phyloP scores from a whole-genome alignment of 2,797 vertebrate species.

The Orientallactaga sibirica region DNA sequence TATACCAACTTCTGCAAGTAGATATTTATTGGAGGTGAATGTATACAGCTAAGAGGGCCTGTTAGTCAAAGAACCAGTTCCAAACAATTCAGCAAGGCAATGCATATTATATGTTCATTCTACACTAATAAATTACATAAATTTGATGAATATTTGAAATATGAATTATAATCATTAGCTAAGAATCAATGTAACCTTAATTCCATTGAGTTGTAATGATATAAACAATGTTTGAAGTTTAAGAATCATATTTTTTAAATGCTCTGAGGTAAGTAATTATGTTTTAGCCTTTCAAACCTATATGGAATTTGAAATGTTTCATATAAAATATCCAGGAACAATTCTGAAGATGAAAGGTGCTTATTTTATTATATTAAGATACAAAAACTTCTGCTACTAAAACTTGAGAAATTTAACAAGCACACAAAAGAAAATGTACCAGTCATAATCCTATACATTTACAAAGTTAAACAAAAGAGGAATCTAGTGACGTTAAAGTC shows the following conservation, averaged over 20 bases:
- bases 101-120: background rate
- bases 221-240: background rate
- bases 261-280: background rate
- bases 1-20: background rate
- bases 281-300: background rate
- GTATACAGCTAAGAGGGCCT: background rate
- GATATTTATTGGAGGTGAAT: background rate
- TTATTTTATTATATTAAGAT: background rate
- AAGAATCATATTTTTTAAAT: background rate
- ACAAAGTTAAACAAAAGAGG: background rate
- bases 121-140: background rate
- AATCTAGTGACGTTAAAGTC: background rate
- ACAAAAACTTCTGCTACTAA: background rate
- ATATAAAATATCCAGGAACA: background rate
- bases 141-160: constrained; percentile 15
- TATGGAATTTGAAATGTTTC: background rate
- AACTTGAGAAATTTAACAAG: background rate
- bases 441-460: background rate
- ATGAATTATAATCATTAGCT: constrained; percentile 13
- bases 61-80: background rate
- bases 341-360: background rate
- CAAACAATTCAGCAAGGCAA: background rate
- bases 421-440: background rate
- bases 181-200: background rate
- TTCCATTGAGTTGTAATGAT: background rate